Percentiles rank a stretch among this genome's conserved stretches.
These are phyloP conservation scores for Eudyptes chrysolophus DNA, from an alignment of 2,113 vertebrate species.

Conservation along the genomic window DNA sequence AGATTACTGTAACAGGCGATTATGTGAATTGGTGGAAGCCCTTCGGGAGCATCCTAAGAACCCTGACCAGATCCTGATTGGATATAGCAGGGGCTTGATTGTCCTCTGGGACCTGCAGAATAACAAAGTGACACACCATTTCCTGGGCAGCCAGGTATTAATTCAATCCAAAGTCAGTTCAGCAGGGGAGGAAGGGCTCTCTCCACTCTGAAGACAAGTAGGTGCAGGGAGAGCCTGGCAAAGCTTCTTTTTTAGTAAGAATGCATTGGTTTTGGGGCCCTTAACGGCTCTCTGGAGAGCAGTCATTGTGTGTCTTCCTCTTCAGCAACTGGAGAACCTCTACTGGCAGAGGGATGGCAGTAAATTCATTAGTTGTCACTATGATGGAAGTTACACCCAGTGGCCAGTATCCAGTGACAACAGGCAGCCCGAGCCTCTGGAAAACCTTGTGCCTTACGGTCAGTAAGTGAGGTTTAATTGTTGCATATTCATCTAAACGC, in stretches of 20 bases:
- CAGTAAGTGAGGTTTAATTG: conserved; percentile 59
- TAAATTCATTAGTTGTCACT: conserved; percentile 91
- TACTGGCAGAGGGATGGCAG: conserved; percentile 90
- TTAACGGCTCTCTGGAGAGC: neutral
- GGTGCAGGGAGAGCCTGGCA: neutral
- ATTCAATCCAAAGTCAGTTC: neutral
- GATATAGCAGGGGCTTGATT: conserved; percentile 91
- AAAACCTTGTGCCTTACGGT: conserved; percentile 90
- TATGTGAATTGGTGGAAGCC: conserved; percentile 90
- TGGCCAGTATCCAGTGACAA: conserved; percentile 80
- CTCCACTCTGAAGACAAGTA: neutral
- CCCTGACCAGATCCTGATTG: conserved; percentile 85
- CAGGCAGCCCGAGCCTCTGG: conserved; percentile 78
- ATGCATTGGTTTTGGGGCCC: neutral
- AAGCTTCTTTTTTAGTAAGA: neutral
- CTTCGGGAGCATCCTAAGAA: conserved; percentile 88
- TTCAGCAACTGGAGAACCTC: conserved; percentile 90
- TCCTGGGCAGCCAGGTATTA: conserved; percentile 88
- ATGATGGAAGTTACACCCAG: conserved; percentile 89
- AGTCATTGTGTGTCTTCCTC: neutral
- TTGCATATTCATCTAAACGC: neutral
- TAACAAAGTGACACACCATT: conserved; percentile 76
- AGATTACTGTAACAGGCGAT: conserved; percentile 84
- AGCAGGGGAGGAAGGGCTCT: neutral
- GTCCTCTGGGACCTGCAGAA: conserved; percentile 89